Base-by-base conservation (phyloP, 2,888 invertebrate species). In the Eupithecia vulgata region DNA sequence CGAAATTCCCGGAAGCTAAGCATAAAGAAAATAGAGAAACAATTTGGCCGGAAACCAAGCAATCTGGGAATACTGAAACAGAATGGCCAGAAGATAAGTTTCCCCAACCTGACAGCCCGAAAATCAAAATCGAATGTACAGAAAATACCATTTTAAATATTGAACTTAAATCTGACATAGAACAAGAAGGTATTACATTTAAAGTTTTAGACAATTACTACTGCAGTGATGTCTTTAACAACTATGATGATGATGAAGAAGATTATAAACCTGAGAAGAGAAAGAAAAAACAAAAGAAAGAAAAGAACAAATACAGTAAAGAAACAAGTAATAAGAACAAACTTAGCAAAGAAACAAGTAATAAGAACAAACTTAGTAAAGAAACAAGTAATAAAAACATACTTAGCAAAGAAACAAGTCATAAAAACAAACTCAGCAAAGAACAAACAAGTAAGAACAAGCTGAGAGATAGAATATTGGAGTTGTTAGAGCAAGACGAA, bases 391-490 rank as follows among this genome's bases (percentile, higher is more conserved):
- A 68, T 17, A 5, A 65, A 12, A 65, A 68, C 25, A 40, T 59
- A 65, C 21, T 40, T 52, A 35, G 37, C n/a, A 25, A 68, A 68
- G 8, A 8, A 25, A 15, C 17, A 25, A 68, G 57, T 25, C 0
- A 13, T 5, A 59, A 59, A 30, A 21, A 35, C 21, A 6, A 67
- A 52, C 3, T 35, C 0, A 42, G 40, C 25, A 65, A 73, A 72
- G 35, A 34, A 45, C 48, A 57, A 30, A 30, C 70, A 52, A 62
- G 17, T 25, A 67, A 70, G 30, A 72, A 72, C 12, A 72, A 70
- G 13, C 40, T 75, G 35, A 75, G 59, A 70, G 72, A 75, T 0
- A 72, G 72, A 34, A 68, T 75, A 48, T 42, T 75, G 1, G 72
- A 68, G 10, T 13, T 75, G n/a, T 5, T 75, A 1, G 25, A 68